Evolutionary conservation across 2,797 vertebrate species (phyloP).

Genomic region (Trachurus trachurus): DNA sequence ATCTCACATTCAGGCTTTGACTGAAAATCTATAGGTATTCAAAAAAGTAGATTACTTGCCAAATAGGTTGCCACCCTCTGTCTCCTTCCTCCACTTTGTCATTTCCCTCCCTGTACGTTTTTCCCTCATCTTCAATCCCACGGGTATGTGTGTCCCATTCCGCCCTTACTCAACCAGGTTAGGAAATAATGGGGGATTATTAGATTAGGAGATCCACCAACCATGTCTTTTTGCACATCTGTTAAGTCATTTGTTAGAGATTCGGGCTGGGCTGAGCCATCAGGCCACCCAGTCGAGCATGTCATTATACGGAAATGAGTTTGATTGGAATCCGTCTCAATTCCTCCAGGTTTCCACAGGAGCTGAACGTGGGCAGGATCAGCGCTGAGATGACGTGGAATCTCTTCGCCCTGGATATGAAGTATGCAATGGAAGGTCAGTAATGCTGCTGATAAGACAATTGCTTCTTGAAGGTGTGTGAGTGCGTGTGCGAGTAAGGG

Average conservation of each 20-base stretch:
- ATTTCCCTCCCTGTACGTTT: conserved; percentile 36
- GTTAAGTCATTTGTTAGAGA: conserved; percentile 59
- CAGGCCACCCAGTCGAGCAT: conserved; percentile 53
- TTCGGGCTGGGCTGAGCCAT: conserved; percentile 55
- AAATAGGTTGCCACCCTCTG: conserved; percentile 49
- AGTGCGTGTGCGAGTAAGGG: neutral
- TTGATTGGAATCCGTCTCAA: conserved; percentile 72
- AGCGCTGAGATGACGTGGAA: conserved; percentile 96
- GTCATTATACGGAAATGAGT: conserved; percentile 59
- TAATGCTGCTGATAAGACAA: conserved; percentile 34
- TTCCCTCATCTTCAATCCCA: conserved; percentile 16
- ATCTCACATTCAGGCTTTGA: conserved; percentile 61
- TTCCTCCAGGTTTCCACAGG: conserved; percentile 94
- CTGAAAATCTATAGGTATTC: conserved; percentile 77
- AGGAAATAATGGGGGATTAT: conserved; percentile 51
- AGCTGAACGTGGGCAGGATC: conserved; percentile 94
- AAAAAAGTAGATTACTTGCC: conserved; percentile 71
- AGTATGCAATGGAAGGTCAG: conserved; percentile 98
- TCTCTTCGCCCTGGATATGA: conserved; percentile 97
- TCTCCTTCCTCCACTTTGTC: conserved; percentile 19
- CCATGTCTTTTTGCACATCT: conserved; percentile 61
- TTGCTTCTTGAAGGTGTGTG: neutral
- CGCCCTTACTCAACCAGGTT: conserved; percentile 23
- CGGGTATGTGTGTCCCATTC: conserved; percentile 5
- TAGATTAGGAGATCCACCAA: conserved; percentile 59